phyloP scores from a whole-genome alignment of 2,113 vertebrate species.

The Rhinichthys klamathensis region DNA sequence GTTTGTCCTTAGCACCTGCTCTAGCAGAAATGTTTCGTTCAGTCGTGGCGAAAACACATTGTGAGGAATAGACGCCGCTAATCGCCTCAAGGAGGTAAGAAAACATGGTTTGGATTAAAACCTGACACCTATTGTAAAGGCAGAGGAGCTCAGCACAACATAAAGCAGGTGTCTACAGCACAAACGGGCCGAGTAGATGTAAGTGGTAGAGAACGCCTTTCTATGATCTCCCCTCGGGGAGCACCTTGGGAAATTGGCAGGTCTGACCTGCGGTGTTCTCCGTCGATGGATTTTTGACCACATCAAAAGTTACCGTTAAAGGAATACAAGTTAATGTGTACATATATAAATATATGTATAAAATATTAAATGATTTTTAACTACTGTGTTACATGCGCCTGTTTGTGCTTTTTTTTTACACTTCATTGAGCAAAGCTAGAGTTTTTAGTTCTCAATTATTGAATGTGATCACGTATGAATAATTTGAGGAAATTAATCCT shows the following conservation, averaged over 20 bases:
- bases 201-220: slow-evolving; percentile 9
- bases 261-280: slow-evolving; percentile 63
- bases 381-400: slow-evolving; percentile 57
- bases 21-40: slow-evolving; percentile 48
- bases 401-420: not conserved
- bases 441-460: not conserved
- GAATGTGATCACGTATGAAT: not conserved
- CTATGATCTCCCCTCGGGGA: slow-evolving; percentile 5
- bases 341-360: slow-evolving; percentile 84
- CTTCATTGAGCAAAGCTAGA: not conserved
- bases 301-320: slow-evolving; percentile 69
- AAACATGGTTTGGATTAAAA: slow-evolving; percentile 1
- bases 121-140: not conserved
- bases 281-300: slow-evolving; percentile 69
- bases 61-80: slow-evolving; percentile 48
- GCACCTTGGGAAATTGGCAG: slow-evolving; percentile 34
- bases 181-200: slow-evolving; percentile 22
- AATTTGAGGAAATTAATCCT: too few species aligned
- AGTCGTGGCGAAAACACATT: slow-evolving; percentile 70
- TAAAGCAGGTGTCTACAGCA: slow-evolving; percentile 27
- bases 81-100: slow-evolving; percentile 26
- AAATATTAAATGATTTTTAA: slow-evolving; percentile 84
- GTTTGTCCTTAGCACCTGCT: slow-evolving; percentile 31
- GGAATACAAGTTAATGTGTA: slow-evolving; percentile 75
- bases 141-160: slow-evolving; percentile 29